These are phyloP conservation scores for Orthosia gracilis DNA, from an alignment of 2,888 invertebrate genomes.

Conservation along the genomic window DNA sequence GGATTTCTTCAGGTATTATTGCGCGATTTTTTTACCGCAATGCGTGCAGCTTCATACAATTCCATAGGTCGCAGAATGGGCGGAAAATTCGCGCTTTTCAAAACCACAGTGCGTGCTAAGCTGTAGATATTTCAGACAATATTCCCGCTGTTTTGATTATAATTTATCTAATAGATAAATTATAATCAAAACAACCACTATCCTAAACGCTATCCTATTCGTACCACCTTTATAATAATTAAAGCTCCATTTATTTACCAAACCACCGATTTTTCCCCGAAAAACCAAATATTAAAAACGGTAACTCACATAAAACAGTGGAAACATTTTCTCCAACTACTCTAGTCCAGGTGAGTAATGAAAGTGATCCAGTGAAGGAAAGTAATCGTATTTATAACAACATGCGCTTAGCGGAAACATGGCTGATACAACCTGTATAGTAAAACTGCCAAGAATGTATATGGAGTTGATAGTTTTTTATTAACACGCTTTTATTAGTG, in stretches of 20 bases:
- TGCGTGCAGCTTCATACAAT: no score
- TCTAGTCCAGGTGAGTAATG: constrained; percentile 69
- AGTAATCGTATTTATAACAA: constrained; percentile 80
- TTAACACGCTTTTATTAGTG: no score
- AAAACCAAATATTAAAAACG: constrained; percentile 21
- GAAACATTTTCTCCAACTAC: constrained; percentile 75
- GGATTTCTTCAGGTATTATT: no score
- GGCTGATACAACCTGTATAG: constrained; percentile 73
- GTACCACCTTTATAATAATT: background rate
- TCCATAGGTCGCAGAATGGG: no score
- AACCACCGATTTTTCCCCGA: background rate
- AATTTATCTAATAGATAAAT: no score
- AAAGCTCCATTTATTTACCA: background rate
- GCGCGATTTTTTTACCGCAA: no score
- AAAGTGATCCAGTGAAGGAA: constrained; percentile 77
- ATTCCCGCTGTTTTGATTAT: no score
- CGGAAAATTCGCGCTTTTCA: no score
- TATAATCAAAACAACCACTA: no score
- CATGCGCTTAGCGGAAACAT: constrained; percentile 74
- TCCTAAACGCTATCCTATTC: no score
- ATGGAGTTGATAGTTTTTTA: constrained; percentile 66
- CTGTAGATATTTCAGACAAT: no score
- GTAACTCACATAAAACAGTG: constrained; percentile 74
- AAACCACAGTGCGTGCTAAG: no score
- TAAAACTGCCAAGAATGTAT: constrained; percentile 72